phyloP scores from a whole-genome alignment of 2,888 invertebrate species.

The Griposia aprilina region DNA sequence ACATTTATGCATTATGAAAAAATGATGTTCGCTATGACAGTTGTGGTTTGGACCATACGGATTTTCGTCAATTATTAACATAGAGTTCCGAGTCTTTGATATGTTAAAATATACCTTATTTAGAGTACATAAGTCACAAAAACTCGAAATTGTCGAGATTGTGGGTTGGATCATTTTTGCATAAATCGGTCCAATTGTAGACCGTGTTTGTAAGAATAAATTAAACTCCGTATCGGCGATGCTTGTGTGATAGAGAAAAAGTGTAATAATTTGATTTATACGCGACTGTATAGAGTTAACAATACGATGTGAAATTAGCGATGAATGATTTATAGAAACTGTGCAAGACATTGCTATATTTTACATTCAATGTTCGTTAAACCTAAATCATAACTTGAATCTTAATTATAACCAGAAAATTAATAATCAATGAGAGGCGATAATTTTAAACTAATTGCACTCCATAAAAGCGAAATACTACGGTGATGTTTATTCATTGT shows the following conservation, averaged over 20 bases:
- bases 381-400: constrained; percentile 44
- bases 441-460: constrained; percentile 31
- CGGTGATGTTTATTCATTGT: not conserved
- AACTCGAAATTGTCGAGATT: too few relatives aligned
- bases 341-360: constrained; percentile 35
- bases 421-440: constrained; percentile 41
- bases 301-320: constrained; percentile 61
- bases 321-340: constrained; percentile 59
- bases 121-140: too few relatives aligned
- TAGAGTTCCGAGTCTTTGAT: too few relatives aligned
- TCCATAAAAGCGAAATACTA: constrained; percentile 8
- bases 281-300: constrained; percentile 45
- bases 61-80: too few relatives aligned
- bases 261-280: constrained; percentile 63
- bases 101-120: too few relatives aligned
- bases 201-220: constrained; percentile 62
- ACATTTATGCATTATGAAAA: too few relatives aligned
- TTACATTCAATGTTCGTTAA: constrained; percentile 40
- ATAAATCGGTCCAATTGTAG: too few relatives aligned
- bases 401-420: constrained; percentile 19
- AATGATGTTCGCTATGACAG: too few relatives aligned
- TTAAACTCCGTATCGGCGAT: constrained; percentile 56
- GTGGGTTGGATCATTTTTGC: too few relatives aligned
- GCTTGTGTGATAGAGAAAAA: constrained; percentile 53
- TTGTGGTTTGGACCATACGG: too few relatives aligned